phyloP scores from a whole-genome alignment of 2,113 vertebrate species.

The Sander lucioperca region DNA sequence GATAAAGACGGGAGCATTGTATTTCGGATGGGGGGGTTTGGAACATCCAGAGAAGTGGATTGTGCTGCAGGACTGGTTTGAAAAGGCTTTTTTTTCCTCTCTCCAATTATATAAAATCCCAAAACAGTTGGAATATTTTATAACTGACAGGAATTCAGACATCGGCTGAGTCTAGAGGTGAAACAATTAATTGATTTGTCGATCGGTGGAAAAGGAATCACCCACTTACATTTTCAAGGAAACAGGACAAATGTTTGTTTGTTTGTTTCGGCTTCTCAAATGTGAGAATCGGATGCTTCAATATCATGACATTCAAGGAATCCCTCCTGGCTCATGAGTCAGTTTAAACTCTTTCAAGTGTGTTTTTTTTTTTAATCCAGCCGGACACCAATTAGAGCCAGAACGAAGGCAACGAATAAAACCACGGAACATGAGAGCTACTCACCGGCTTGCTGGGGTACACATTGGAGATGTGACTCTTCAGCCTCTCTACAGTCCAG shows the following conservation, averaged over 20 bases:
- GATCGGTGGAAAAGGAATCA: background rate
- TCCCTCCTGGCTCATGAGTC: background rate
- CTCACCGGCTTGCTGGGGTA: constrained; percentile 96
- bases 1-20: background rate
- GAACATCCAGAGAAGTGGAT: background rate
- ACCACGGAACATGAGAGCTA: background rate
- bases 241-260: no score
- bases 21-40: background rate
- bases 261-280: background rate
- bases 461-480: constrained; percentile 91
- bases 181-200: background rate
- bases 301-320: background rate
- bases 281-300: no score
- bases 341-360: background rate
- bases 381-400: background rate
- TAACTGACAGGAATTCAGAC: no score
- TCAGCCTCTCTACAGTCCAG: constrained; percentile 96
- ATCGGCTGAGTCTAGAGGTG: no score
- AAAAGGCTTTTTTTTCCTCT: background rate
- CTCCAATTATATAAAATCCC: no score
- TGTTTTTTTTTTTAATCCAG: no score
- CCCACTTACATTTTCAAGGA: background rate
- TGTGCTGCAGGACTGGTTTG: background rate
- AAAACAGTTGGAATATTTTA: no score
- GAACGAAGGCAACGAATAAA: background rate